These are phyloP conservation scores for Aphidoletes aphidimyza DNA, from an alignment of 2,888 invertebrate genomes.

Conservation along the genomic window DNA sequence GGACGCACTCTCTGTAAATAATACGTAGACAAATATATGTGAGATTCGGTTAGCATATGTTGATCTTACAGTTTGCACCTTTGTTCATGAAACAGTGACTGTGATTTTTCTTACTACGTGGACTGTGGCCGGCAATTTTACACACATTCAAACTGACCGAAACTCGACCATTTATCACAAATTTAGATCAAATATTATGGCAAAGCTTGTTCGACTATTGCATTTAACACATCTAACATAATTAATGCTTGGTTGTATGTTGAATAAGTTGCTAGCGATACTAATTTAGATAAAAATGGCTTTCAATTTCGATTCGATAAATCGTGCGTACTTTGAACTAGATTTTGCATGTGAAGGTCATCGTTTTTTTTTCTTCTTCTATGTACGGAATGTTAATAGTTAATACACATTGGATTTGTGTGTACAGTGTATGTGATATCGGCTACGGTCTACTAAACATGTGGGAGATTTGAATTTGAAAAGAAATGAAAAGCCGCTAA, in stretches of 20 bases:
- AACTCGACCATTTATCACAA: not conserved
- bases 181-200: not conserved
- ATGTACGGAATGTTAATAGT: no score
- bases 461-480: not conserved
- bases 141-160: no score
- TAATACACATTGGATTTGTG: not conserved
- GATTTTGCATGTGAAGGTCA: slow-evolving; percentile 41
- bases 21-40: no score
- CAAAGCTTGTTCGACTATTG: no score
- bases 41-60: no score
- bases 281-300: not conserved
- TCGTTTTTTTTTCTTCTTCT: no score
- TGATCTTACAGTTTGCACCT: not conserved
- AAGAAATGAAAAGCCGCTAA: slow-evolving; percentile 22
- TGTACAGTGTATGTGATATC: not conserved
- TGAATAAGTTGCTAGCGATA: not conserved
- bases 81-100: no score
- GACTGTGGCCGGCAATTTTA: no score
- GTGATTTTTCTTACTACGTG: no score
- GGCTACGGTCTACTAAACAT: slow-evolving; percentile 44
- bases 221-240: not conserved
- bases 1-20: not conserved
- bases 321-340: slow-evolving; percentile 45
- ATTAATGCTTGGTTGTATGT: not conserved
- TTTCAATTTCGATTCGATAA: not conserved